Percentiles rank a stretch among this genome's conserved stretches.
Conservation (phyloP, 1,140 invertebrate genomes). For the Drosophila subpulchrella region DNA sequence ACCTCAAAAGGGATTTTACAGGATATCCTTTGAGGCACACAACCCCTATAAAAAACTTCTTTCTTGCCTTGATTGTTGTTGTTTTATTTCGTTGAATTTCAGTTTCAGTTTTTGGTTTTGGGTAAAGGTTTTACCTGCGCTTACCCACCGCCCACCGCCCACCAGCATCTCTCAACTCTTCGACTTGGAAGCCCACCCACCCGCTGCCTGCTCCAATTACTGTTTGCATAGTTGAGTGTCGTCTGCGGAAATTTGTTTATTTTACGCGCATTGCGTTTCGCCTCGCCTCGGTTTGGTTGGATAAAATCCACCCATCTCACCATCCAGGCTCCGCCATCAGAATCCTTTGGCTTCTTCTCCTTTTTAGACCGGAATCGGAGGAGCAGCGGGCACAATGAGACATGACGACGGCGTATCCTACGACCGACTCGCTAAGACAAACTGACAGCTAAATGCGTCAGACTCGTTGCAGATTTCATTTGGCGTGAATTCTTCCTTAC, state of each 20-base stretch:
- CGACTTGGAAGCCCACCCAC: constrained; percentile 2
- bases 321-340: constrained; percentile 4
- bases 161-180: constrained; percentile 12
- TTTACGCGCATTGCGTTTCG: constrained; percentile 78
- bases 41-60: neutral
- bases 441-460: constrained; percentile 78
- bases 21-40: neutral
- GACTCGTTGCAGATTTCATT: constrained; percentile 77
- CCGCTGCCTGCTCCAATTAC: constrained; percentile 69
- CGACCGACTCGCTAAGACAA: constrained; percentile 64
- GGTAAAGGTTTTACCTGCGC: constrained; percentile 62
- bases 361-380: constrained; percentile 42
- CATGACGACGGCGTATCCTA: constrained; percentile 42
- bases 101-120: constrained; percentile 70
- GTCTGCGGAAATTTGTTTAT: constrained; percentile 81
- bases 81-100: constrained; percentile 49
- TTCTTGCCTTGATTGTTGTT: constrained; percentile 15
- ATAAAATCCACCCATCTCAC: constrained; percentile 12
- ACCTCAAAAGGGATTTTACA: neutral
- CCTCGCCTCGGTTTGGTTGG: constrained; percentile 39
- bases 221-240: constrained; percentile 81
- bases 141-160: constrained; percentile 17
- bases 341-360: constrained; percentile 31
- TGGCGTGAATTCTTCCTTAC: constrained; percentile 61
- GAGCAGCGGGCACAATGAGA: constrained; percentile 22